Percentiles rank a stretch among this genome's conserved stretches.
These are phyloP conservation scores for Distichodus sexfasciatus DNA, from an alignment of 2,797 vertebrate genomes.

Conservation along the genomic window DNA sequence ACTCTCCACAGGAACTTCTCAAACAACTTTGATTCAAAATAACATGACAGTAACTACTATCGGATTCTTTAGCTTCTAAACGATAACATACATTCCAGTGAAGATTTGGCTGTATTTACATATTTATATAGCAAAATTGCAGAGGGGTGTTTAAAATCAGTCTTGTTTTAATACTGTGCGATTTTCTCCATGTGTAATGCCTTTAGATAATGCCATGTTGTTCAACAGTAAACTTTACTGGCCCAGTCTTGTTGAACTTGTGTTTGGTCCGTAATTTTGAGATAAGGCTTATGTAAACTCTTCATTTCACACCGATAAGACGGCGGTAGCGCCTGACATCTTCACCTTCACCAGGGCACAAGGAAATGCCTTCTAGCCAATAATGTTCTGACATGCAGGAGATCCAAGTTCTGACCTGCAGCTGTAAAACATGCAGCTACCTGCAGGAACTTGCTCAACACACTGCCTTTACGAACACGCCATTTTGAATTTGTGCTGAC, in stretches of 20 bases:
- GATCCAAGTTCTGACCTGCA: constrained; percentile 48
- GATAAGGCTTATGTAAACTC: constrained; percentile 30
- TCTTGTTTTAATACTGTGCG: constrained; percentile 48
- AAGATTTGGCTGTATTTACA: constrained; percentile 5
- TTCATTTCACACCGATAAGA: constrained; percentile 6
- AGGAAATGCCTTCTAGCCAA: constrained; percentile 36
- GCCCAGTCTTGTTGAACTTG: too few species aligned
- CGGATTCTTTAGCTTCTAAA: constrained; percentile 58
- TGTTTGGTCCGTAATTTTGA: constrained; percentile 59
- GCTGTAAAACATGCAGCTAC: constrained; percentile 47
- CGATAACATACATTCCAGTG: constrained; percentile 33
- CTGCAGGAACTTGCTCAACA: constrained; percentile 24
- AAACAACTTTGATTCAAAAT: constrained; percentile 50
- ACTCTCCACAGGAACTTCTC: constrained; percentile 51
- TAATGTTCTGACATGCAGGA: constrained; percentile 57
- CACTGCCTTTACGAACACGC: not conserved
- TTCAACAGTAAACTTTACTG: constrained; percentile 27
- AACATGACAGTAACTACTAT: too few species aligned
- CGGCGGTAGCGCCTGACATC: too few species aligned
- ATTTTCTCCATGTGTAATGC: constrained; percentile 53
- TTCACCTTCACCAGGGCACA: too few species aligned
- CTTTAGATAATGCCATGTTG: constrained; percentile 46
- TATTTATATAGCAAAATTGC: constrained; percentile 12
- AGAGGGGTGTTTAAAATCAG: constrained; percentile 6
- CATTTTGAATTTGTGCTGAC: not conserved